Conservation (phyloP, 2,113 vertebrate genomes). For the Andinoacara biseriatus region DNA sequence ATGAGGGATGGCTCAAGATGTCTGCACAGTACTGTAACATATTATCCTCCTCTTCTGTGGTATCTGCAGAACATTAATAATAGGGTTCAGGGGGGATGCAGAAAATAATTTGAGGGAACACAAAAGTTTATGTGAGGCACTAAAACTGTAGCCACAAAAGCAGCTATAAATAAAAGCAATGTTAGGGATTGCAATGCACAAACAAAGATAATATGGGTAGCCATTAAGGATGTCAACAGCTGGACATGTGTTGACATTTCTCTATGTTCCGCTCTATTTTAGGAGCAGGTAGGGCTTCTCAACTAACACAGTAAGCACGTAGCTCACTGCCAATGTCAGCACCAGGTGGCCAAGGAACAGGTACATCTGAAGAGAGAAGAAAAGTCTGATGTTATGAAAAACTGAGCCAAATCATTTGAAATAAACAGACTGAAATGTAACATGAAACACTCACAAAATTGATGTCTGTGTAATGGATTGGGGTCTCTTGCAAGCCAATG, state of each 20-base stretch:
- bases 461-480: slow-evolving; percentile 82
- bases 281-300: slow-evolving; percentile 78
- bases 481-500: slow-evolving; percentile 84
- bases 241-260: neutral
- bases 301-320: slow-evolving; percentile 79
- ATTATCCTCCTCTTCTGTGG: neutral
- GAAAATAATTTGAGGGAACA: neutral
- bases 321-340: slow-evolving; percentile 75
- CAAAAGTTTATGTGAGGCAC: neutral
- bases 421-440: neutral
- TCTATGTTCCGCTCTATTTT: slow-evolving; percentile 38
- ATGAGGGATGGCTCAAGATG: neutral
- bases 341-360: slow-evolving; percentile 83
- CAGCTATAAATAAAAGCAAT: neutral
- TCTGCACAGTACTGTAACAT: neutral
- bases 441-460: slow-evolving; percentile 82
- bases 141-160: neutral
- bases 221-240: neutral
- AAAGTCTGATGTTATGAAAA: neutral
- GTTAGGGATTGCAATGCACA: neutral
- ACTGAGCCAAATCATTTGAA: neutral
- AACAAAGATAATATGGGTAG: neutral
- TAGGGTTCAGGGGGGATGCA: neutral
- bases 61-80: neutral
- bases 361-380: slow-evolving; percentile 77